phyloP scores from a whole-genome alignment of 1,140 invertebrate genomes.

The Probaryconus sp. region DNA sequence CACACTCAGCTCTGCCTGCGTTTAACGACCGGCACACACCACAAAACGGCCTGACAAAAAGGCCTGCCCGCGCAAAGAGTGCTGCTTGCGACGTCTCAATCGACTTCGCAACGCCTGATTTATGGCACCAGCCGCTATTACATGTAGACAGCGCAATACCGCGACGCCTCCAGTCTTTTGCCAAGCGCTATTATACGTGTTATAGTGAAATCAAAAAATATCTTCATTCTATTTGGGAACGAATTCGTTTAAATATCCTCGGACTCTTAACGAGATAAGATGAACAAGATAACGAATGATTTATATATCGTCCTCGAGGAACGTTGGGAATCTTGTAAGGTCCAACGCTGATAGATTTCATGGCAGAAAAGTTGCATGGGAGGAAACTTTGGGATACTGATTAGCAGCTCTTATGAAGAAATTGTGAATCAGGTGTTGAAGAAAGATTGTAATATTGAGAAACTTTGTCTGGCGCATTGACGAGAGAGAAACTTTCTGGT shows the following conservation, averaged over 20 bases:
- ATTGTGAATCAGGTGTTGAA: too few relatives aligned
- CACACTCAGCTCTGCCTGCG: conserved; percentile 70
- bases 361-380: too few relatives aligned
- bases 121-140: conserved; percentile 64
- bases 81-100: conserved; percentile 74
- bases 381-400: too few relatives aligned
- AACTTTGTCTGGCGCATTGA: too few relatives aligned
- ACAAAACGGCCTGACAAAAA: conserved; percentile 48
- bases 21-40: conserved; percentile 69
- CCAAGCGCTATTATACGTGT: conserved; percentile 3
- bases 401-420: too few relatives aligned
- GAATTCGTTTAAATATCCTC: conserved; percentile 13
- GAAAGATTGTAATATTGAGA: too few relatives aligned
- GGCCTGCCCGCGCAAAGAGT: conserved; percentile 66
- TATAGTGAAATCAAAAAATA: conserved; percentile 39
- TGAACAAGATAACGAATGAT: conserved; percentile 23
- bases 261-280: conserved; percentile 17
- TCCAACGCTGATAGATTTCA: too few relatives aligned
- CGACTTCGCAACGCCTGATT: conserved; percentile 72
- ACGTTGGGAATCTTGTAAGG: too few relatives aligned
- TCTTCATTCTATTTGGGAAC: conserved; percentile 16
- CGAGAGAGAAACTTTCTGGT: too few relatives aligned
- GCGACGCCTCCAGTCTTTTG: conserved; percentile 31
- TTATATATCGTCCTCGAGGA: conserved; percentile 1
- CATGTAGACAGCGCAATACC: conserved; percentile 38